Evolutionary conservation across 2,797 vertebrate species (phyloP), one percentile per base, ranked within the genome.

Genomic region (Hoplostethus atlanticus): DNA sequence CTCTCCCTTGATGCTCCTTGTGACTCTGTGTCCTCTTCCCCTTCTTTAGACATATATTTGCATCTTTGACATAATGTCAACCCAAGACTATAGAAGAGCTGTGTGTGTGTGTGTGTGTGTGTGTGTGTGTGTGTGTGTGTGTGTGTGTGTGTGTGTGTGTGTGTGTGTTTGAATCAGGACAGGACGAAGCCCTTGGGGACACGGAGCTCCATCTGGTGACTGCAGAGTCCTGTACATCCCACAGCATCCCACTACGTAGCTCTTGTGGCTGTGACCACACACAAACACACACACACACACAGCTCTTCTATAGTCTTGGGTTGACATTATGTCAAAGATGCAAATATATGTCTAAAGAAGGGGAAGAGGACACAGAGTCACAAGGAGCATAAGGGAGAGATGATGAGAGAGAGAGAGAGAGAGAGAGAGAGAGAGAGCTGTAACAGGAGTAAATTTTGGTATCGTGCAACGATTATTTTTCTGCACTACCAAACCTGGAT

Each of bases 121-220:
- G 11, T 15, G 42, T 61, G 21, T 21, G 21, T 21, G 21, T 21
- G 21, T 21, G 21, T 21, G 31, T 34, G 40, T 16, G 42, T n/a
- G 44, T 10, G 7, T 48, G 59, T 47, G 25, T 46, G 9, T 28
- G 54, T 28, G 13, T 31, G 21, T 12, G 25, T 55, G 38, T 64
- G 52, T 36, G 55, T 73, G 75, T 48, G 52, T 38, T 71, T 55
- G 16, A 38, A 58, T 47, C 40, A 8, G 47, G 76, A 79, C 67
- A 72, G 52, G 40, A 63, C 10, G n/a, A 36, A 10, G 71, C 31
- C 72, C 70, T 67, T 2, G 48, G 73, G 64, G 63, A 73, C n/a
- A 6, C 64, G 42, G 8, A 2, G 34, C 58, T 83, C 84, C 80
- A 88, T 88, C 77, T 88, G 84, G 16, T 63, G 64, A 75, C 57